phyloP scores from a whole-genome alignment of 2,113 vertebrate genomes.

The Ifrita kowaldi region DNA sequence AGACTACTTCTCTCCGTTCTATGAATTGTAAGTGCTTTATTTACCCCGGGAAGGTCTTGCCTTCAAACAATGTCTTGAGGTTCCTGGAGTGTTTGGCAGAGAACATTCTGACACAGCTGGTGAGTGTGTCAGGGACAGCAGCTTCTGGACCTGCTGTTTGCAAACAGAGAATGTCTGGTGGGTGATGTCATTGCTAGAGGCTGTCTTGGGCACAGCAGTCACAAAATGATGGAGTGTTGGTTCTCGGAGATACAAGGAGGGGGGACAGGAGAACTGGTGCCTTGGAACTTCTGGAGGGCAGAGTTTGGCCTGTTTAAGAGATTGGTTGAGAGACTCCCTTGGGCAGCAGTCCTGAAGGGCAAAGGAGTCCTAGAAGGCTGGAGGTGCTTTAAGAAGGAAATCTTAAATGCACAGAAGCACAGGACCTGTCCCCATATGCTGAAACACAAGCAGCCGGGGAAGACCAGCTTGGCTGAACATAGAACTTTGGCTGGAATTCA shows the following conservation, averaged over 20 bases:
- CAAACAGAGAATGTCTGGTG: neutral
- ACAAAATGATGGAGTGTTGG: neutral
- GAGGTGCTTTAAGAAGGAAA: neutral
- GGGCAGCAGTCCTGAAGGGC: neutral
- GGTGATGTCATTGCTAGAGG: neutral
- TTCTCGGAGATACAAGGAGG: neutral
- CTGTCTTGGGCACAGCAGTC: neutral
- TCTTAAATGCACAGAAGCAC: neutral
- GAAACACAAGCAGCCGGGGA: neutral
- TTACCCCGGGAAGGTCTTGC: neutral
- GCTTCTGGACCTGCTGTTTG: neutral
- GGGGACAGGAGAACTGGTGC: neutral
- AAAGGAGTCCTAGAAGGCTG: neutral
- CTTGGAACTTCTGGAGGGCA: neutral
- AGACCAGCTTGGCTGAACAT: neutral
- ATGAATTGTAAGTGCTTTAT: neutral
- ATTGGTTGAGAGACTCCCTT: neutral
- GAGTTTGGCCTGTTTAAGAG: neutral
- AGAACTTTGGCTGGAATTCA: neutral
- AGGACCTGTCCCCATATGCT: neutral
- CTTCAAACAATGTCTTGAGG: neutral
- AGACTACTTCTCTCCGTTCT: neutral
- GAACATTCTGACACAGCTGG: neutral
- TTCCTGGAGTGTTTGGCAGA: neutral
- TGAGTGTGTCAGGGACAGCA: neutral